Conservation (phyloP, 2,113 vertebrate species). For the Oxyura jamaicensis region DNA sequence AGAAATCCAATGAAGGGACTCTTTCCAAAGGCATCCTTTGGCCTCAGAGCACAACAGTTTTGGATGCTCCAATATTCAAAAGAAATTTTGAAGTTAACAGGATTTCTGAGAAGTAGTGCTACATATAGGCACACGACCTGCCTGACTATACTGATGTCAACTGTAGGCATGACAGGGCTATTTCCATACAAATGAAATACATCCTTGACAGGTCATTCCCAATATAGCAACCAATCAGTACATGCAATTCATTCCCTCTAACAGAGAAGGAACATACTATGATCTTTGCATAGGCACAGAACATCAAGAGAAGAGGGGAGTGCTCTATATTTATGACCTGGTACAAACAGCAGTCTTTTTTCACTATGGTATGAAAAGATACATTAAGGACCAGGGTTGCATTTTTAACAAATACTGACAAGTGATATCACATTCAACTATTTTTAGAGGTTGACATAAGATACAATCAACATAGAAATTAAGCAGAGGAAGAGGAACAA, state of each 20-base stretch:
- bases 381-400: neutral
- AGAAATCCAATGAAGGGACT: neutral
- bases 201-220: neutral
- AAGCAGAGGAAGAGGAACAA: neutral
- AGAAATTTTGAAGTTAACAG: neutral
- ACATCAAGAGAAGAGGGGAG: neutral
- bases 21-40: neutral
- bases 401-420: neutral
- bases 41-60: neutral
- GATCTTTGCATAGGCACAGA: neutral
- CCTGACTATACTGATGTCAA: neutral
- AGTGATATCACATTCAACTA: neutral
- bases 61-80: neutral
- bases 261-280: neutral
- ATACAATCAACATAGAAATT: neutral
- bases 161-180: rapidly evolving
- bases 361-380: neutral
- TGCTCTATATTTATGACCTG: neutral
- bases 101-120: neutral
- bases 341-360: neutral
- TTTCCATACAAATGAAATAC: neutral
- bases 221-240: neutral
- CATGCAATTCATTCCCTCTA: neutral
- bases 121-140: neutral
- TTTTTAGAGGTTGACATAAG: neutral